Evolutionary conservation across 2,113 vertebrate genomes (phyloP).

Genomic region (Elephantulus edwardii): DNA sequence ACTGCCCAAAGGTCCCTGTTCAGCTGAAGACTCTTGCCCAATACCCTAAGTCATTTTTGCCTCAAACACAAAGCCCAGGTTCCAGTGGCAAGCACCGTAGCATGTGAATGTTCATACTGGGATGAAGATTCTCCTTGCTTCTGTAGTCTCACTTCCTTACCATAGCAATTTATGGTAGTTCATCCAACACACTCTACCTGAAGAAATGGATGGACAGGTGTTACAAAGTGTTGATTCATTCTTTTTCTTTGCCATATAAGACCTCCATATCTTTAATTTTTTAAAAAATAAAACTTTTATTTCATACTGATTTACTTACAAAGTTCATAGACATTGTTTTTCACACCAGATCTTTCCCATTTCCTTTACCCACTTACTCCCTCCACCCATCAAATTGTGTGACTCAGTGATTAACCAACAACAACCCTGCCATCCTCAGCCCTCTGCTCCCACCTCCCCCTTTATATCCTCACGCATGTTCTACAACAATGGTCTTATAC

Average conservation of each 20-base stretch:
- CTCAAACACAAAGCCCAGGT: background rate
- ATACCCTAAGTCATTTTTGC: background rate
- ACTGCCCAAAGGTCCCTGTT: background rate
- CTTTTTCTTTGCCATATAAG: background rate
- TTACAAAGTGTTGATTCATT: background rate
- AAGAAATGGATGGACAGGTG: background rate
- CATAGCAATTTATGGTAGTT: background rate
- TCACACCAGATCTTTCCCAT: too few species aligned
- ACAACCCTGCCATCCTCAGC: too few species aligned
- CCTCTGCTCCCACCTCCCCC: too few species aligned
- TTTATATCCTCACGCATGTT: too few species aligned
- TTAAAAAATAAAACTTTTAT: too few species aligned
- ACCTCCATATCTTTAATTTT: too few species aligned
- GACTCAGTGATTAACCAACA: too few species aligned
- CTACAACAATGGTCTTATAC: too few species aligned
- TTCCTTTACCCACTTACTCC: too few species aligned
- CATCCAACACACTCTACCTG: background rate
- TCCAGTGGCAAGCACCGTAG: background rate
- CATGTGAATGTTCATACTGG: background rate
- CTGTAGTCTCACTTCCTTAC: background rate
- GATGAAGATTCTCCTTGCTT: background rate
- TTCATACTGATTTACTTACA: too few species aligned
- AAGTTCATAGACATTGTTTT: too few species aligned
- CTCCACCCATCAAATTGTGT: too few species aligned
- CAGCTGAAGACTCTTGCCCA: background rate